Evolutionary conservation across 64 coral and sea anemone genomes (phyloP).

Genomic region (Pachyseris speciosa): DNA sequence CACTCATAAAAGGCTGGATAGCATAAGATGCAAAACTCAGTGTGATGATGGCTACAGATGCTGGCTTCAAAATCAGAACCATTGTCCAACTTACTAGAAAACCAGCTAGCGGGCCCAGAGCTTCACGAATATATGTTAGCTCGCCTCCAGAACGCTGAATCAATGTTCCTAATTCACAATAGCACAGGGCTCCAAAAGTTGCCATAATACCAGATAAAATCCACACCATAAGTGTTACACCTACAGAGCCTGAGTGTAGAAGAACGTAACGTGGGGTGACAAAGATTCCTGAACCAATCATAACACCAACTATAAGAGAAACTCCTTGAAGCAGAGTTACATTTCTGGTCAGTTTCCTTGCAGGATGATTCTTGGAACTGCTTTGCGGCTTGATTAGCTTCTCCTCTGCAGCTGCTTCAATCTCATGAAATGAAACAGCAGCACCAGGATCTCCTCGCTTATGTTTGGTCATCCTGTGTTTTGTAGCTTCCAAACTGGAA

Average conservation of each 20-base stretch:
- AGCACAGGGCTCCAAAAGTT: constrained; percentile 74
- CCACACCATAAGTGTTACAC: constrained; percentile 73
- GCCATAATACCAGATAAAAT: constrained; percentile 64
- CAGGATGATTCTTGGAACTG: not conserved
- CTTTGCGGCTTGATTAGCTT: not conserved
- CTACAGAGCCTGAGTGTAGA: constrained; percentile 76
- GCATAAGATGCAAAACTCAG: constrained; percentile 83
- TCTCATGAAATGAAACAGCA: constrained; percentile 6
- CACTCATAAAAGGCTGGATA: constrained; percentile 39
- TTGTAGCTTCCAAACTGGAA: not conserved
- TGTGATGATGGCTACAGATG: constrained; percentile 77
- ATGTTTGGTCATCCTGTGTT: not conserved
- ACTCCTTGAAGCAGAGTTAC: constrained; percentile 67
- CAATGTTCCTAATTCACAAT: constrained; percentile 85
- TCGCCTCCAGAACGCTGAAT: constrained; percentile 75
- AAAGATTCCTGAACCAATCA: constrained; percentile 88
- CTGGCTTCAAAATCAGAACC: constrained; percentile 79
- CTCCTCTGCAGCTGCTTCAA: constrained; percentile 9
- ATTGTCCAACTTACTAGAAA: constrained; percentile 82
- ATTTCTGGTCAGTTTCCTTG: constrained; percentile 24
- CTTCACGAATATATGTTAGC: constrained; percentile 64
- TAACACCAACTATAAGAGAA: constrained; percentile 70
- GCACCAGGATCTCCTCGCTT: not conserved
- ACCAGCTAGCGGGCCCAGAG: constrained; percentile 63
- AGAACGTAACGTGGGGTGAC: constrained; percentile 75